Percentiles rank a stretch among this genome's conserved stretches.
Evolutionary conservation across 23 tunicate genomes (phyloP).

Genomic region (Halocynthia aurantium): DNA sequence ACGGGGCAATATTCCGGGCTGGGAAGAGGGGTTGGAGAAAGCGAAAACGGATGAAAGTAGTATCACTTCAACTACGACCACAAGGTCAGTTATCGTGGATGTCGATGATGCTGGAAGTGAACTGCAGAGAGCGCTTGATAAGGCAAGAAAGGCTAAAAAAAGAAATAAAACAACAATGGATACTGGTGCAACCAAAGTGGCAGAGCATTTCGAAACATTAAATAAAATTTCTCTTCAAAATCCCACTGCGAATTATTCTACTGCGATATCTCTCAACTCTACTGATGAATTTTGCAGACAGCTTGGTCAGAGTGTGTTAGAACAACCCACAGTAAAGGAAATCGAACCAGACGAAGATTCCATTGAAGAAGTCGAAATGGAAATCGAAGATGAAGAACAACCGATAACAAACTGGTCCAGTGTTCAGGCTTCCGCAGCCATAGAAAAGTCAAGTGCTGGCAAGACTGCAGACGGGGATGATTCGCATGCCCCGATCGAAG

Average conservation of each 20-base stretch:
- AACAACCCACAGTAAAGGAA: neutral
- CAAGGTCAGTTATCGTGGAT: slow-evolving; percentile 43
- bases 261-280: slow-evolving; percentile 59
- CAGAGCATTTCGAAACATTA: slow-evolving; percentile 33
- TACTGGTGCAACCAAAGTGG: slow-evolving; percentile 57
- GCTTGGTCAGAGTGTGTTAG: slow-evolving; percentile 23
- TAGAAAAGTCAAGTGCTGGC: slow-evolving; percentile 28
- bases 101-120: slow-evolving; percentile 80
- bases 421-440: slow-evolving; percentile 39
- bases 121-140: slow-evolving; percentile 76
- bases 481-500: slow-evolving; percentile 78
- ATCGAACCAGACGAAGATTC: neutral
- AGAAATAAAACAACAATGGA: slow-evolving; percentile 31
- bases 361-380: slow-evolving; percentile 58
- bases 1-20: slow-evolving; percentile 35
- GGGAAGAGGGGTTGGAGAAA: slow-evolving; percentile 40
- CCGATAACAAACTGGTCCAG: neutral
- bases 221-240: slow-evolving; percentile 35
- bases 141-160: slow-evolving; percentile 74
- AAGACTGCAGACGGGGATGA: slow-evolving; percentile 37
- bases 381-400: slow-evolving; percentile 54
- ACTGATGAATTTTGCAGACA: slow-evolving; percentile 92
- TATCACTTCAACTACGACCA: slow-evolving; percentile 21
- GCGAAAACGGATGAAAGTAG: slow-evolving; percentile 19
- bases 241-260: slow-evolving; percentile 64